A percentile compares a stretch with the other conserved stretches of the same genome.
Evolutionary conservation across 1,140 invertebrate species (phyloP).

Genomic region (Heliconius hewitsoni): DNA sequence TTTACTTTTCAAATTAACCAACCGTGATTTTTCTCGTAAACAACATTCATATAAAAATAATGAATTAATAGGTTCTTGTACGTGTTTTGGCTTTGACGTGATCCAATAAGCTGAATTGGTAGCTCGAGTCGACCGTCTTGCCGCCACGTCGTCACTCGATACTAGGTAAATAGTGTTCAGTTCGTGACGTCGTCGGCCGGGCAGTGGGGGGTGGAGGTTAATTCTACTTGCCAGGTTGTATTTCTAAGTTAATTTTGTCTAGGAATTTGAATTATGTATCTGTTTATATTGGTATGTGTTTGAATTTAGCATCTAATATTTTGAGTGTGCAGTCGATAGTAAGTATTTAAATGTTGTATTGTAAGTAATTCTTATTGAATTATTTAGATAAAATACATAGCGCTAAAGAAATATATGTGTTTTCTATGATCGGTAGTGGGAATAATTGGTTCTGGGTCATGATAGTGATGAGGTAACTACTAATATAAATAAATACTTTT

Average conservation of each 20-base stretch:
- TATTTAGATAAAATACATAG: too few relatives aligned
- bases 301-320: too few relatives aligned
- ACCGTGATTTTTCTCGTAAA: background rate
- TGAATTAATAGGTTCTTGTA: conserved; percentile 24
- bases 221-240: conserved; percentile 6
- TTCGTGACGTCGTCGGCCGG: conserved; percentile 1
- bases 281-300: background rate
- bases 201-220: background rate
- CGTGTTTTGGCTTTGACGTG: conserved; percentile 38
- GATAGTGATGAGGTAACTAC: too few relatives aligned
- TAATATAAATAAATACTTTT: too few relatives aligned
- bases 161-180: conserved; percentile 24
- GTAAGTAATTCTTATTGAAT: too few relatives aligned
- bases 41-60: background rate
- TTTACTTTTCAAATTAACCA: too few relatives aligned
- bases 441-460: too few relatives aligned
- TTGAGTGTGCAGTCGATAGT: background rate
- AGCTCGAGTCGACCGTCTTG: conserved; percentile 56
- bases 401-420: too few relatives aligned
- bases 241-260: background rate
- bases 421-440: too few relatives aligned
- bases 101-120: conserved; percentile 62
- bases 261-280: background rate
- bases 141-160: conserved; percentile 26
- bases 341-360: too few relatives aligned